Base-by-base conservation (phyloP, 2,888 invertebrate genomes). In the Plusia festucae region DNA sequence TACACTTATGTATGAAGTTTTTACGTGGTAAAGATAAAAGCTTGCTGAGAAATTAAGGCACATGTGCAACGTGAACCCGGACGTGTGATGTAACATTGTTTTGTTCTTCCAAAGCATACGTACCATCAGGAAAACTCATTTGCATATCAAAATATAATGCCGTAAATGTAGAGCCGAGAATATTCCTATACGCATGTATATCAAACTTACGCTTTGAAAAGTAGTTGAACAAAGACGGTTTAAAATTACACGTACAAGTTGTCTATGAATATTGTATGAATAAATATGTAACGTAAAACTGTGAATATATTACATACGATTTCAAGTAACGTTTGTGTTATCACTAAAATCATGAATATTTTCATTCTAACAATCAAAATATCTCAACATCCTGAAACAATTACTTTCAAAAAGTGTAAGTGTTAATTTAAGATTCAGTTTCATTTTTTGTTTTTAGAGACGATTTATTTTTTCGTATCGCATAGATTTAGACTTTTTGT, bases 41-140 rank as follows among this genome's bases (percentile, higher is more conserved):
- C 59, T 66, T 44, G 54, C 53, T 56, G 60, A 65, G 66, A 67
- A 65, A 70, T 70, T 67, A 61, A 76, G 68, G 63, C 68, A 70
- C 77, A 78, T 71, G 71, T 73, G 79, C 76, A 76, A 58, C 63
- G 66, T 54, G 52, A 64, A 54, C 55, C 58, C 65, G 72, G 65
- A 78, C 71, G 62, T 61, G 69, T 76, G 78, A 70, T 60, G 57
- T 79, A 74, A 80, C 74, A 68, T 54, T 70, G 74, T 80, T 81
- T 70, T 74, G 69, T 65, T 81, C 70, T 73, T 63, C 69, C 59
- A 59, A 69, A 78, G 64, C 73, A 70, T 62, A 62, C 62, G 62
- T 76, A 73, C 65, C 74, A 62, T 65, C 64, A 61, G 66, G 65
- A 49, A 53, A 15, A 53, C 64, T 61, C 67, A 74, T 79, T 80